Evolutionary conservation across 2,113 vertebrate genomes (phyloP), one percentile per base, ranked within the genome.

Genomic region (Chauna torquata): DNA sequence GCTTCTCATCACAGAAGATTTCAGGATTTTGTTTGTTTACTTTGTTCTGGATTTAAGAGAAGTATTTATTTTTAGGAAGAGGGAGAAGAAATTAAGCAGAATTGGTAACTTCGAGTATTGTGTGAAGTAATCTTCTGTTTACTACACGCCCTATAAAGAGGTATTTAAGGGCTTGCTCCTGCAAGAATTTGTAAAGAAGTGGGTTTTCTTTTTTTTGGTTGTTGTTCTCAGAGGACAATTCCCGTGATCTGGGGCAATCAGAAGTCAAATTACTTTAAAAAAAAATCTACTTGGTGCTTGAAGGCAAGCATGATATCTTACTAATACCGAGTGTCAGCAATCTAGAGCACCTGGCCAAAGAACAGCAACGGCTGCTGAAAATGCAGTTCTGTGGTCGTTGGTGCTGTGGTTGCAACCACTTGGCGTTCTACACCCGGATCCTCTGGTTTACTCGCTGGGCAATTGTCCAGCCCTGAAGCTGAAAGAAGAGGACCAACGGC

Each of bases 311-410:
- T 8, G 44, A 0, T 8, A 20, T 22, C 44, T 61, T 47, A 38
- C 3, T 57, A 74, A 47, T 24, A 11, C 42, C 9, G 28, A 34
- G 72, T 57, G 20, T 69, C 54, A 81, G 27, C 10, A 74, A 78
- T 22, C 55, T 36, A 38, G 27, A 77, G 24, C 3, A 24, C 36
- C 65, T 9, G 27, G 52, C 65, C 74, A 32, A n/a, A 42, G 52
- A 44, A 61, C 4, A 85, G 34, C 44, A 91, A 64, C 25, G 81
- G 57, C 10, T 61, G 70, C 74, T 76, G 34, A 52, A 82, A 82
- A 82, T 4, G 17, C 16, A 47, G 9, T 57, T 32, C 52, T 10
- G 25, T 16, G 27, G 28, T 42, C 0, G 0, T 16, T 18, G 8
- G 38, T 57, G 71, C 70, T 69, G 69, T 20, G 44, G 44, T 12